A percentile compares a stretch with the other conserved stretches of the same genome.
Conservation (phyloP, 2,888 invertebrate genomes). For the Sepiola atlantica region DNA sequence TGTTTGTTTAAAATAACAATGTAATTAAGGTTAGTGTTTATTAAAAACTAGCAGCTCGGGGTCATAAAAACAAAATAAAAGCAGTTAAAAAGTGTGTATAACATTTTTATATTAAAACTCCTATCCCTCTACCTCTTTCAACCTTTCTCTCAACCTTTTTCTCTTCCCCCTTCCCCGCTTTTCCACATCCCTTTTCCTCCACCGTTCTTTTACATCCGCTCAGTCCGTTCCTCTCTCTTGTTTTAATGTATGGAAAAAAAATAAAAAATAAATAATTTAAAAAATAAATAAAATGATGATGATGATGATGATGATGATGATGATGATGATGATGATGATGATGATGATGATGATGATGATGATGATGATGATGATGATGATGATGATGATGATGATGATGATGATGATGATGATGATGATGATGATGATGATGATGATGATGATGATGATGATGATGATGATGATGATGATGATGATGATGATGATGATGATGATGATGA, state of each 20-base stretch:
- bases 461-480: slow-evolving; percentile 17
- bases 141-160: too few species aligned
- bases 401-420: slow-evolving; percentile 32
- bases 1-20: too few species aligned
- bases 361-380: background rate
- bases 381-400: slow-evolving; percentile 6
- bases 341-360: slow-evolving; percentile 16
- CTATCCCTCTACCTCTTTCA: too few species aligned
- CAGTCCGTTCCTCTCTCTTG: too few species aligned
- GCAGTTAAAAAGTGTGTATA: too few species aligned
- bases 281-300: background rate
- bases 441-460: slow-evolving; percentile 13
- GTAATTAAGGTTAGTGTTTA: too few species aligned
- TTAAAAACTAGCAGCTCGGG: too few species aligned
- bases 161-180: too few species aligned
- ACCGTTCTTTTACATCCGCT: too few species aligned
- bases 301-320: slow-evolving; percentile 32
- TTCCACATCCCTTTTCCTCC: too few species aligned
- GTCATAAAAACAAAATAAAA: too few species aligned
- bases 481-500: slow-evolving; percentile 17
- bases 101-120: too few species aligned
- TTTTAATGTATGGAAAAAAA: background rate
- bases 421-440: slow-evolving; percentile 32
- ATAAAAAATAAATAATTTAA: background rate
- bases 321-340: slow-evolving; percentile 32